phyloP scores from a whole-genome alignment of 2,797 vertebrate species.

The Percopsis omiscomaycus region DNA sequence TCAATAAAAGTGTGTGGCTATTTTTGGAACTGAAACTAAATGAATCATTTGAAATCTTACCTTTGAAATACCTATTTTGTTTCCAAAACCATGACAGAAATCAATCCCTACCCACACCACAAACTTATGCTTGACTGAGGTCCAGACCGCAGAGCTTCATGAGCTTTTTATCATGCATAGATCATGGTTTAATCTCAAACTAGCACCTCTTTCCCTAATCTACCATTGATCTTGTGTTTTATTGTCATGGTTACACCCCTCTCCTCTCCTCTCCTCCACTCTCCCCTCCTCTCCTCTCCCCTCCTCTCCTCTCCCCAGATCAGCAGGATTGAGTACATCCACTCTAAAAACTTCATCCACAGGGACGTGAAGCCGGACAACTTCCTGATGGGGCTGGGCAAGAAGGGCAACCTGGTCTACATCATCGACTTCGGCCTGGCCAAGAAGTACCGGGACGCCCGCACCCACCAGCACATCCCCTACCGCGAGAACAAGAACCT shows the following conservation, averaged over 20 bases:
- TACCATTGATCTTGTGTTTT: not conserved
- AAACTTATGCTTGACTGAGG: constrained; percentile 19
- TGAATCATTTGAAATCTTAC: constrained; percentile 36
- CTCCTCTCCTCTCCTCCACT: constrained; percentile 13
- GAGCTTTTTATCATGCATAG: constrained; percentile 37
- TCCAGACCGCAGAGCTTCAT: constrained; percentile 13
- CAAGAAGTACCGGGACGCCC: constrained; percentile 95
- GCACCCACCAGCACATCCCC: constrained; percentile 97
- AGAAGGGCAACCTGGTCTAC: constrained; percentile 96
- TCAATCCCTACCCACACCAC: constrained; percentile 9
- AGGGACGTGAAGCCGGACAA: constrained; percentile 97
- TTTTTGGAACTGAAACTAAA: constrained; percentile 45
- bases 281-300: not conserved
- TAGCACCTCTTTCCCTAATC: constrained; percentile 13
- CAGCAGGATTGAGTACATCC: constrained; percentile 96
- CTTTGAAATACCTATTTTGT: not conserved
- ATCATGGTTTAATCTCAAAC: constrained; percentile 22
- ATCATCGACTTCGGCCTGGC: constrained; percentile 97
- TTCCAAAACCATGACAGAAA: constrained; percentile 27
- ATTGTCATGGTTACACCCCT: not conserved
- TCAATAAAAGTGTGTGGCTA: constrained; percentile 25
- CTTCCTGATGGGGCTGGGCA: constrained; percentile 97
- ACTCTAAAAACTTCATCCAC: constrained; percentile 99
- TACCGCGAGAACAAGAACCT: constrained; percentile 98
- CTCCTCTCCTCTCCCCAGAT: constrained; percentile 76